Evolutionary conservation across 2,113 vertebrate genomes (phyloP).

Genomic region (Aldabrachelys gigantea): DNA sequence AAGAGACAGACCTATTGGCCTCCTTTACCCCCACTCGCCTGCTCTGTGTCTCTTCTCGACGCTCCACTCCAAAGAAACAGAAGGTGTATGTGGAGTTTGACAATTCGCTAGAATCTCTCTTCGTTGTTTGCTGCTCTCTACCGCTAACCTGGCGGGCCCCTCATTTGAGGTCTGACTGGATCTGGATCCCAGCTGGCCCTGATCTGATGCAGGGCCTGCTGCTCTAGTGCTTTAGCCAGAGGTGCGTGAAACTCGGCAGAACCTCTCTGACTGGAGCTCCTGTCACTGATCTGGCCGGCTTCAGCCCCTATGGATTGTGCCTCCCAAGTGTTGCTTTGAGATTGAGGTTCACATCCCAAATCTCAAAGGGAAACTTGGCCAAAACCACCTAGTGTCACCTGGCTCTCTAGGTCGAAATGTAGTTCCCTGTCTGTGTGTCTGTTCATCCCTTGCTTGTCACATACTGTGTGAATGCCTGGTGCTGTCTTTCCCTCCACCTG

Average conservation of each 20-base stretch:
- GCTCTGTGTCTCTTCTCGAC: neutral
- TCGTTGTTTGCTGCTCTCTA: too few species aligned
- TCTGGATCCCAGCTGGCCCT: neutral
- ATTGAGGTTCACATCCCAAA: neutral
- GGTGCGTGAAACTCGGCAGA: neutral
- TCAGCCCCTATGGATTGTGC: neutral
- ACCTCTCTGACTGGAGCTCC: neutral
- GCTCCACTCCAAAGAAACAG: neutral
- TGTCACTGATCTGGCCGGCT: neutral
- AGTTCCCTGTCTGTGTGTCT: neutral
- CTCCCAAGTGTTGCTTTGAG: neutral
- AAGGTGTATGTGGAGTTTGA: neutral
- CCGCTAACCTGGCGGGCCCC: neutral
- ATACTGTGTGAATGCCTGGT: neutral
- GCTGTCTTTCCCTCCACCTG: neutral
- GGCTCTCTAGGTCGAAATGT: neutral
- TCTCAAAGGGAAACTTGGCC: neutral
- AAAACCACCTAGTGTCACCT: too few species aligned
- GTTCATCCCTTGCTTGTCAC: neutral
- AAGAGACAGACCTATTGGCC: neutral
- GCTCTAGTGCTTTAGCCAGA: neutral
- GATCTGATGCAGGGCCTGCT: neutral
- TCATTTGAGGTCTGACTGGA: neutral
- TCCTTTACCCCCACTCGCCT: neutral
- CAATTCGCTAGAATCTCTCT: neutral